A percentile compares a stretch with the other conserved stretches of the same genome.
phyloP scores from a whole-genome alignment of 37 sponge, comb jelly and placozoan genomes.

The Chondrilla cf. caribensis region DNA sequence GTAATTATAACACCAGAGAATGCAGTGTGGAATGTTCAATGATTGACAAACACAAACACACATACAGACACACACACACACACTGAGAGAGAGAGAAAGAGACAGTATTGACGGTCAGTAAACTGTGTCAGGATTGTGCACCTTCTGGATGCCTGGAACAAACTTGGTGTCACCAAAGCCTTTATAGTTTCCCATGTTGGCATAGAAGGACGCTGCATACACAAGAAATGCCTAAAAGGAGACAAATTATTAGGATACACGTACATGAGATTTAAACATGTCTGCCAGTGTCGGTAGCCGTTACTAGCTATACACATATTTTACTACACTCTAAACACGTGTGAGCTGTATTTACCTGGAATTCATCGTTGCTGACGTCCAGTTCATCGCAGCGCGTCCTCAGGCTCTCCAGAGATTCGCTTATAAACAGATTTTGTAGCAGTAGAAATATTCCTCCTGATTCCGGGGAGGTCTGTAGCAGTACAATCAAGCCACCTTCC shows the following conservation, averaged over 20 bases:
- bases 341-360: slow-evolving; percentile 34
- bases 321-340: too few relatives aligned
- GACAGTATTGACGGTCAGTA: background rate
- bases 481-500: slow-evolving; percentile 76
- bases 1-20: background rate
- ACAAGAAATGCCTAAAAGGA: slow-evolving; percentile 54
- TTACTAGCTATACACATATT: background rate
- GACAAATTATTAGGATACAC: background rate
- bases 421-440: slow-evolving; percentile 58
- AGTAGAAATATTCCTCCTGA: slow-evolving; percentile 72
- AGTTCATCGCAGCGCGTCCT: background rate
- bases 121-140: background rate
- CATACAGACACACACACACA: background rate
- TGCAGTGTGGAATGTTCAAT: background rate
- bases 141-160: slow-evolving; percentile 69
- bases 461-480: slow-evolving; percentile 91
- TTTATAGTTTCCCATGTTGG: slow-evolving; percentile 90
- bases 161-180: slow-evolving; percentile 91
- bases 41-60: background rate
- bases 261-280: background rate
- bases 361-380: slow-evolving; percentile 51
- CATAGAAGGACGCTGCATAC: slow-evolving; percentile 73
- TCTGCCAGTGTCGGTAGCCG: background rate
- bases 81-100: background rate
- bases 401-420: slow-evolving; percentile 42